Conservation (phyloP, 2,113 vertebrate genomes). For the Pongo abelii region DNA sequence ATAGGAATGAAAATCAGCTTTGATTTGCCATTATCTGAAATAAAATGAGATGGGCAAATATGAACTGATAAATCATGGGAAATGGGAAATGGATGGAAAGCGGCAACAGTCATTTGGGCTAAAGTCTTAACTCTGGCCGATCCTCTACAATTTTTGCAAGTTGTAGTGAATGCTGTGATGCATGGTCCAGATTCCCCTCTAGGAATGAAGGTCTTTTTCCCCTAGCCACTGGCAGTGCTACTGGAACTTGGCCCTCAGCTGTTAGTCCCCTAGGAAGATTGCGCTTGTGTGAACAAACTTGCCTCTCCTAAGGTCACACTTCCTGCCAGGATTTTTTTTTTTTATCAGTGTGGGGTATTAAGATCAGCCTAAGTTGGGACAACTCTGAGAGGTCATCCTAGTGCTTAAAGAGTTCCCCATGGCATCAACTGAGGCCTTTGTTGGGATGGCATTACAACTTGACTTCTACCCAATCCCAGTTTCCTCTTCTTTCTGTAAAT, state of each 20-base stretch:
- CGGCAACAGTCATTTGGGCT: not conserved
- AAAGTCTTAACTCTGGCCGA: not conserved
- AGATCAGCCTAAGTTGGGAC: not conserved
- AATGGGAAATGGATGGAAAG: not conserved
- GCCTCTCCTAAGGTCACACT: not conserved
- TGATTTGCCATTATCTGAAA: not conserved
- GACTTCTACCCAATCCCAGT: not conserved
- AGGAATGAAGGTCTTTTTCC: not conserved
- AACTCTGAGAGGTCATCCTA: not conserved
- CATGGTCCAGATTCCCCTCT: not conserved
- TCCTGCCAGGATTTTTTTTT: not conserved
- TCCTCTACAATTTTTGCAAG: not conserved
- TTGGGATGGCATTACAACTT: not conserved
- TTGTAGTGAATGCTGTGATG: not conserved
- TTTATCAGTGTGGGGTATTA: not conserved
- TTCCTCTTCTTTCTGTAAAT: not conserved
- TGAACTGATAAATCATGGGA: not conserved
- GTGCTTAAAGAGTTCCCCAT: not conserved
- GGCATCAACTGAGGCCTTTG: not conserved
- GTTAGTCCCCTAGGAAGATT: not conserved
- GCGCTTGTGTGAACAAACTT: not conserved
- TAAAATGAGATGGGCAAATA: not conserved
- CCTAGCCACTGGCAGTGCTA: not conserved
- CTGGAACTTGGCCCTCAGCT: not conserved
- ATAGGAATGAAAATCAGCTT: not conserved